A percentile compares a stretch with the other conserved stretches of the same genome.
Evolutionary conservation across 2,113 vertebrate genomes (phyloP).

Genomic region (Microcebus ravelobensis): DNA sequence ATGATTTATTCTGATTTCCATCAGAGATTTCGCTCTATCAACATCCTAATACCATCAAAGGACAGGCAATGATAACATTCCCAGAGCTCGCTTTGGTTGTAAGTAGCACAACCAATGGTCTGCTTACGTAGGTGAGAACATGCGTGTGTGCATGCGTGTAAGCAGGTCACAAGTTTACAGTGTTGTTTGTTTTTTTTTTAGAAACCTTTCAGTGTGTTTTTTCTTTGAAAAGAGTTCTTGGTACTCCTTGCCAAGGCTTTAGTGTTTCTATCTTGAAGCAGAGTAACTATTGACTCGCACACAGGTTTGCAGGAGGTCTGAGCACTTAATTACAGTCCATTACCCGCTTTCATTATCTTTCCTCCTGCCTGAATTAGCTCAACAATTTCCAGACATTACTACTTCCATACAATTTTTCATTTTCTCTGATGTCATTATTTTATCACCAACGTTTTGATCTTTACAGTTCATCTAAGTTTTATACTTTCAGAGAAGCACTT

Average conservation of each 20-base stretch:
- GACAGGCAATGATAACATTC: neutral
- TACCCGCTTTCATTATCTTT: neutral
- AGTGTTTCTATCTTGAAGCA: neutral
- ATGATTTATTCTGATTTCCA: neutral
- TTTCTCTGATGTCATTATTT: conserved; percentile 17
- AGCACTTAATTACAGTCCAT: neutral
- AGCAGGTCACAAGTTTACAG: neutral
- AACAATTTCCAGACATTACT: neutral
- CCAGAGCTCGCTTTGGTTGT: neutral
- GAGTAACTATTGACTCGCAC: neutral
- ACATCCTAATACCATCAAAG: neutral
- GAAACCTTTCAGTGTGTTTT: neutral
- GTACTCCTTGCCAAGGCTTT: neutral
- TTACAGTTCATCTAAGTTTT: conserved; percentile 4
- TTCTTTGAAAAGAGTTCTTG: neutral
- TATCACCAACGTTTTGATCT: conserved; percentile 30
- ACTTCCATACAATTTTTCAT: neutral
- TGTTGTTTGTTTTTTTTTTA: neutral
- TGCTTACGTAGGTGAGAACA: neutral
- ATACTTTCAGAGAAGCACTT: neutral
- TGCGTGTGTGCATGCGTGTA: accelerated
- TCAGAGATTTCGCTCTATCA: neutral
- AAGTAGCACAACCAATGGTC: neutral
- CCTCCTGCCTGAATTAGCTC: neutral
- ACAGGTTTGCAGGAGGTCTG: neutral